Evolutionary conservation across 2,888 invertebrate genomes (phyloP).

Genomic region (Chymomyza amoena): DNA sequence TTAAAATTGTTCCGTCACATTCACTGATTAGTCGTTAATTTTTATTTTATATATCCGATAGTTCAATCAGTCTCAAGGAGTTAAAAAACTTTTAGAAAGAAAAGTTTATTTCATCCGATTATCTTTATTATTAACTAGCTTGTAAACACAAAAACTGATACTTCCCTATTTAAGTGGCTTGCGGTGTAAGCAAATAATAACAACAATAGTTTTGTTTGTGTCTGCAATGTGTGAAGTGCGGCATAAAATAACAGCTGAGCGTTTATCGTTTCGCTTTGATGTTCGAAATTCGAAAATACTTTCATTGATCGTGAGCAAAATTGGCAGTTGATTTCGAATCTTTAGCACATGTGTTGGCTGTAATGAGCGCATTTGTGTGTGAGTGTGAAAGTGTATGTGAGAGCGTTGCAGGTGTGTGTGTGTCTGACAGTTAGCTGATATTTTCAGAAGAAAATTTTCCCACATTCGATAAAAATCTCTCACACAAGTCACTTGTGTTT

Average conservation of each 20-base stretch:
- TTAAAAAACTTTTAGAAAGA: too few relatives aligned
- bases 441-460: conserved; percentile 12
- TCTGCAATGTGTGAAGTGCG: not conserved
- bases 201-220: not conserved
- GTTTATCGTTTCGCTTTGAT: not conserved
- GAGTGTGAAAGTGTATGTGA: not conserved
- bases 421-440: not conserved
- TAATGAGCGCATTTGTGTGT: not conserved
- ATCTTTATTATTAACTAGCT: too few relatives aligned
- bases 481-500: conserved; percentile 1
- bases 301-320: conserved; percentile 35
- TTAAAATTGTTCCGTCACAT: too few relatives aligned
- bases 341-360: not conserved
- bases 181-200: not conserved
- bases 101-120: too few relatives aligned
- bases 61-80: too few relatives aligned
- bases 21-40: too few relatives aligned
- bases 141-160: too few relatives aligned
- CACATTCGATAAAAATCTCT: conserved; percentile 23
- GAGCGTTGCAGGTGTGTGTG: not conserved
- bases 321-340: conserved; percentile 10
- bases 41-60: too few relatives aligned
- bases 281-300: conserved; percentile 44
- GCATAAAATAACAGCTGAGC: not conserved
- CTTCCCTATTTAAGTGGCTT: too few relatives aligned